phyloP scores from a whole-genome alignment of 1,140 invertebrate genomes.

The Papilio glaucus region DNA sequence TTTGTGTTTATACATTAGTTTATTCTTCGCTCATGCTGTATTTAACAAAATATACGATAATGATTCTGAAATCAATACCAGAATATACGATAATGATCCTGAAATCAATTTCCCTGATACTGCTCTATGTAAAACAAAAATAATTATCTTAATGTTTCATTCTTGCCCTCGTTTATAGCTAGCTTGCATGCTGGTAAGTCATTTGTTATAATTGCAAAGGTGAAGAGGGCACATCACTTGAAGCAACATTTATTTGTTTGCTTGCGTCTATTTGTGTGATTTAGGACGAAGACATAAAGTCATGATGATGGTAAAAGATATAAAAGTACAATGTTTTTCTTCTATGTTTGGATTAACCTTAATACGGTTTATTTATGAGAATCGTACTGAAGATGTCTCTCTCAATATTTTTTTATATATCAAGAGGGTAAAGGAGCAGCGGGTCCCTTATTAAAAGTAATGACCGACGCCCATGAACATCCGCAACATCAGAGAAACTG shows the following conservation, averaged over 20 bases:
- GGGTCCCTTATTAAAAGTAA: no score
- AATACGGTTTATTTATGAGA: no score
- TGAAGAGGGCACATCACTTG: conserved; percentile 1
- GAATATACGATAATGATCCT: background rate
- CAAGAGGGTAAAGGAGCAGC: no score
- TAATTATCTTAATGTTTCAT: background rate
- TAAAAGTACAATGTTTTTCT: no score
- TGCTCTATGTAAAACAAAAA: background rate
- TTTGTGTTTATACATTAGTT: no score
- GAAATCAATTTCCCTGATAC: background rate
- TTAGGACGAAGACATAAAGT: background rate
- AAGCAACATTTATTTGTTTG: background rate
- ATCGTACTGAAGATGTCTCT: no score
- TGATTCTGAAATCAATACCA: background rate
- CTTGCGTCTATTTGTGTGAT: background rate
- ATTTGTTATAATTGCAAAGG: conserved; percentile 21
- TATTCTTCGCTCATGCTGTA: no score
- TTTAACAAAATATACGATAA: background rate
- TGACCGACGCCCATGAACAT: no score
- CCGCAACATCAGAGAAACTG: no score
- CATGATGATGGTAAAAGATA: no score
- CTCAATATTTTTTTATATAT: no score
- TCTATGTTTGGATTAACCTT: no score
- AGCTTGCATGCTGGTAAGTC: conserved; percentile 20
- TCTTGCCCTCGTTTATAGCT: conserved; percentile 17